Conservation (phyloP, 2,888 invertebrate genomes). For the Brachyopa scutellaris region DNA sequence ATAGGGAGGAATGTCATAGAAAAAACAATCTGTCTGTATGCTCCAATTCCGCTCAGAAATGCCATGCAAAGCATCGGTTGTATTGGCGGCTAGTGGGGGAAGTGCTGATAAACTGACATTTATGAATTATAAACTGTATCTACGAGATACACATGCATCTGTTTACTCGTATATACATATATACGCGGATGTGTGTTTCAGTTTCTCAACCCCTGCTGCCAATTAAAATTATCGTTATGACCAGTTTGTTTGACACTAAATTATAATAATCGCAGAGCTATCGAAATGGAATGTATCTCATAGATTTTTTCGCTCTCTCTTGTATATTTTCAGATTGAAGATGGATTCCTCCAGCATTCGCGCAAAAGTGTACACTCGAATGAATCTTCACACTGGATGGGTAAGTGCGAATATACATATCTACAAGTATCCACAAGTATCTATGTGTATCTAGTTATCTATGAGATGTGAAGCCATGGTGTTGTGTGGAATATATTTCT, state of each 20-base stretch:
- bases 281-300: slow-evolving; percentile 44
- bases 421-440: no score
- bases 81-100: not conserved
- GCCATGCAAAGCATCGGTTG: slow-evolving; percentile 35
- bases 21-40: slow-evolving; percentile 51
- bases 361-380: not conserved
- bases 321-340: slow-evolving; percentile 51
- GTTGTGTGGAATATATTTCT: not conserved
- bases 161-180: not conserved
- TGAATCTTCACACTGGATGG: not conserved
- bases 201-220: not conserved
- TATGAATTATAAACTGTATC: slow-evolving; percentile 61
- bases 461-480: not conserved
- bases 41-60: slow-evolving; percentile 60
- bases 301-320: not conserved
- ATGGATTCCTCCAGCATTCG: slow-evolving; percentile 7
- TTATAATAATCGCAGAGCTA: slow-evolving; percentile 48
- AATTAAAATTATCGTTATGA: slow-evolving; percentile 61
- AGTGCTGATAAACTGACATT: slow-evolving; percentile 56
- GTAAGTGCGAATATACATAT: slow-evolving; percentile 19
- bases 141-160: slow-evolving; percentile 3
- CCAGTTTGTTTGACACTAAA: slow-evolving; percentile 66
- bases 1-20: not conserved
- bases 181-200: slow-evolving; percentile 15
- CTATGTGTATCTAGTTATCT: not conserved